Evolutionary conservation across 2,888 invertebrate species (phyloP).

Genomic region (Cataglyphis cursor): DNA sequence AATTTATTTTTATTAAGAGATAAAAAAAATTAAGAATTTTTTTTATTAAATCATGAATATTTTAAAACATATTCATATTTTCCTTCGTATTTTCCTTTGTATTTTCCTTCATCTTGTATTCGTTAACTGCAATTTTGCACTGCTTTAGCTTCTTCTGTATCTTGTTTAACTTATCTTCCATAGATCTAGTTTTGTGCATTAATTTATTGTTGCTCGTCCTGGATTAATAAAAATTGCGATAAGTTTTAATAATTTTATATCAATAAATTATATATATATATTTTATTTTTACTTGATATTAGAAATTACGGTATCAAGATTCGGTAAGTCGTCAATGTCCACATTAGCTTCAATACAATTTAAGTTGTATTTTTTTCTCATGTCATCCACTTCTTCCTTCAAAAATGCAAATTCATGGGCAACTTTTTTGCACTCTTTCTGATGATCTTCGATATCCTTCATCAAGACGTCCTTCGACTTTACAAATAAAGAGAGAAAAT

Average conservation of each 20-base stretch:
- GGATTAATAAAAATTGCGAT: neutral
- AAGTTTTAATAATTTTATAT: neutral
- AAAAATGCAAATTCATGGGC: neutral
- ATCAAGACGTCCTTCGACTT: constrained; percentile 50
- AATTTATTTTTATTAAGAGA: constrained; percentile 3
- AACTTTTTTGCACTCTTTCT: constrained; percentile 1
- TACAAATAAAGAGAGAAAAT: neutral
- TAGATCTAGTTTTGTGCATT: neutral
- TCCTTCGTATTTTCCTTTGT: neutral
- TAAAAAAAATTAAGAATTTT: neutral
- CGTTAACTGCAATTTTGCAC: constrained; percentile 3
- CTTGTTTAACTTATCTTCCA: neutral
- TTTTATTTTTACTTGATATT: constrained; percentile 49
- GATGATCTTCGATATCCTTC: constrained; percentile 41
- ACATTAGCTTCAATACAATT: neutral
- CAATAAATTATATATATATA: neutral
- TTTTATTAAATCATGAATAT: neutral
- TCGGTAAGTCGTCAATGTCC: constrained; percentile 18
- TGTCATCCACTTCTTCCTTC: constrained; percentile 11
- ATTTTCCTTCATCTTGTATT: constrained; percentile 14
- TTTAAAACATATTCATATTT: neutral
- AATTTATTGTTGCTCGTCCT: constrained; percentile 19
- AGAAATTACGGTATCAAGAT: constrained; percentile 13
- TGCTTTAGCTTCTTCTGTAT: constrained; percentile 41
- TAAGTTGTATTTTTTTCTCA: neutral